Percentiles rank a stretch among this genome's conserved stretches.
These are phyloP conservation scores for Coracopsis vasa DNA, from an alignment of 2,113 vertebrate species.

Conservation along the genomic window DNA sequence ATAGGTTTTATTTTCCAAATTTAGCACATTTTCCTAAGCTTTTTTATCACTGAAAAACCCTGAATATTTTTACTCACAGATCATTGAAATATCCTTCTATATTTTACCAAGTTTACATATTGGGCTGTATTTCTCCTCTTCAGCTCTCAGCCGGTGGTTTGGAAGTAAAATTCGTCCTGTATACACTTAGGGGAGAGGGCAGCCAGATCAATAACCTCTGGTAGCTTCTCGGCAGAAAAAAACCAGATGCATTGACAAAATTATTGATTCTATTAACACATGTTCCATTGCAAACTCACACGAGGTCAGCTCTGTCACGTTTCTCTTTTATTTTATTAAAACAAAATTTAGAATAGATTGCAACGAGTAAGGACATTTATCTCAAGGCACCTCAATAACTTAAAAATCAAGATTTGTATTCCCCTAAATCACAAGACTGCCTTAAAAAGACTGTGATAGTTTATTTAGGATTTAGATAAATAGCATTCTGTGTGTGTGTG, in stretches of 20 bases:
- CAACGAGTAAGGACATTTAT: neutral
- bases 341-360: neutral
- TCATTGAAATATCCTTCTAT: neutral
- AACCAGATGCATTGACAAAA: neutral
- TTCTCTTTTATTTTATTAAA: neutral
- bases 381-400: neutral
- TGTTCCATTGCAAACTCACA: neutral
- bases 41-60: neutral
- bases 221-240: neutral
- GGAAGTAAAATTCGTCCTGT: neutral
- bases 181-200: neutral
- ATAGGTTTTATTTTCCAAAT: neutral
- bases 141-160: neutral
- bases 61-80: neutral
- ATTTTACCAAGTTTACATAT: neutral
- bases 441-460: neutral
- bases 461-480: neutral
- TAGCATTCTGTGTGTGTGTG: neutral
- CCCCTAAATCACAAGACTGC: neutral
- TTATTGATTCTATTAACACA: constrained; percentile 2
- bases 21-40: neutral
- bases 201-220: constrained; percentile 6
- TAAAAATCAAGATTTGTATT: neutral
- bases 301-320: neutral
- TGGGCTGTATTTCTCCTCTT: neutral